Percentiles rank a stretch among this genome's conserved stretches.
phyloP scores from a whole-genome alignment of 2,797 vertebrate species.

The Pangasius krempfi region DNA sequence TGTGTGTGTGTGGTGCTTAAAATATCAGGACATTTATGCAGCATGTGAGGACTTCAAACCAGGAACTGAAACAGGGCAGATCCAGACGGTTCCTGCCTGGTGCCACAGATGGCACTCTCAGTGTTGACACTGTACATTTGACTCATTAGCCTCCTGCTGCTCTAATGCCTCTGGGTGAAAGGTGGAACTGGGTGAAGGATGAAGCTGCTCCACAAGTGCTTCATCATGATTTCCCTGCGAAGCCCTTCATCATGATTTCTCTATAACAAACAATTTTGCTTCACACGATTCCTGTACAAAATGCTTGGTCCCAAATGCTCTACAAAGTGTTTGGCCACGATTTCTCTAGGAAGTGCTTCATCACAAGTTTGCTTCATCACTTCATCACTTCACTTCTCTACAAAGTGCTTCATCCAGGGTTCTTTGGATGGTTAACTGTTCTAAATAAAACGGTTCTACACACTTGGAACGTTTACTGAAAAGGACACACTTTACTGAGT shows the following conservation, averaged over 20 bases:
- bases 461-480: neutral
- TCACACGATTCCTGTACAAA: neutral
- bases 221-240: neutral
- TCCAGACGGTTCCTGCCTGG: neutral
- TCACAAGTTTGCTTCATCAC: neutral
- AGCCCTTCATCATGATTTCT: neutral
- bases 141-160: neutral
- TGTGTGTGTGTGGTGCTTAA: neutral
- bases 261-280: neutral
- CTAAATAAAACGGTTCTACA: neutral
- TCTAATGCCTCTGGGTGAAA: neutral
- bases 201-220: neutral
- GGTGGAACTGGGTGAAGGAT: neutral
- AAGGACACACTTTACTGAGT: neutral
- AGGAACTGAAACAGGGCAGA: conserved; percentile 1
- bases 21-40: neutral
- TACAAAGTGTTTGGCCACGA: neutral
- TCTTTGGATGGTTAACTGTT: neutral
- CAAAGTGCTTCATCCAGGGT: neutral
- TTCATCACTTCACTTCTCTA: neutral
- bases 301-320: neutral
- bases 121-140: neutral
- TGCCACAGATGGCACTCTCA: conserved; percentile 8
- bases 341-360: neutral
- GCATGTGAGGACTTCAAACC: neutral